phyloP scores from a whole-genome alignment of 2,888 invertebrate species.

The Mantis religiosa region DNA sequence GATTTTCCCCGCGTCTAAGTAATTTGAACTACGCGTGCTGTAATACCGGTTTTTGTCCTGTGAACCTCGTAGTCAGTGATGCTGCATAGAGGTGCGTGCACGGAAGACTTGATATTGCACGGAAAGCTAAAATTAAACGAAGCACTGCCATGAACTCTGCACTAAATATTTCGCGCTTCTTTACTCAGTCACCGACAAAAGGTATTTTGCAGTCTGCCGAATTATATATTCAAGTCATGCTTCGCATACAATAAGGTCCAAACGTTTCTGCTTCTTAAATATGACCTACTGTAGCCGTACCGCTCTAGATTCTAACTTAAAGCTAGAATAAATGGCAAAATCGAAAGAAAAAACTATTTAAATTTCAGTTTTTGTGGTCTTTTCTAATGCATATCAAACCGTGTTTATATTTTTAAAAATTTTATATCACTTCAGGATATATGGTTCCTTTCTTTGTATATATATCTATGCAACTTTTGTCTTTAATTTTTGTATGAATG shows the following conservation, averaged over 20 bases:
- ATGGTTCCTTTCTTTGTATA: no score
- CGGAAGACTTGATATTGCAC: background rate
- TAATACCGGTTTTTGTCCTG: background rate
- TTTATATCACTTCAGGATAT: no score
- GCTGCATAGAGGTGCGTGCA: background rate
- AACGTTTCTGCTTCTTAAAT: no score
- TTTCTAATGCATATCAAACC: no score
- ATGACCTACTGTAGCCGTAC: no score
- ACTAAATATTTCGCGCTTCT: background rate
- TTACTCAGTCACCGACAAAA: background rate
- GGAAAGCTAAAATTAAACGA: background rate
- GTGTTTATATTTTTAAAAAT: no score
- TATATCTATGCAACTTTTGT: no score
- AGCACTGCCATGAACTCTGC: background rate
- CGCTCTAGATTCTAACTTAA: no score
- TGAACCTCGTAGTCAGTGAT: background rate
- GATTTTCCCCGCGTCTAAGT: background rate
- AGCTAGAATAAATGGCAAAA: no score
- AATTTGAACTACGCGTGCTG: background rate
- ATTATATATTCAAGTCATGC: background rate
- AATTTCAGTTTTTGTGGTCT: no score
- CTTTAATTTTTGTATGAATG: no score
- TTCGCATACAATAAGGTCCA: background rate
- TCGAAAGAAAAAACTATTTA: no score
- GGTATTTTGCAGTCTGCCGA: background rate